A percentile compares a stretch with the other conserved stretches of the same genome.
phyloP scores from a whole-genome alignment of 2,797 vertebrate genomes.

The Notolabrus celidotus region DNA sequence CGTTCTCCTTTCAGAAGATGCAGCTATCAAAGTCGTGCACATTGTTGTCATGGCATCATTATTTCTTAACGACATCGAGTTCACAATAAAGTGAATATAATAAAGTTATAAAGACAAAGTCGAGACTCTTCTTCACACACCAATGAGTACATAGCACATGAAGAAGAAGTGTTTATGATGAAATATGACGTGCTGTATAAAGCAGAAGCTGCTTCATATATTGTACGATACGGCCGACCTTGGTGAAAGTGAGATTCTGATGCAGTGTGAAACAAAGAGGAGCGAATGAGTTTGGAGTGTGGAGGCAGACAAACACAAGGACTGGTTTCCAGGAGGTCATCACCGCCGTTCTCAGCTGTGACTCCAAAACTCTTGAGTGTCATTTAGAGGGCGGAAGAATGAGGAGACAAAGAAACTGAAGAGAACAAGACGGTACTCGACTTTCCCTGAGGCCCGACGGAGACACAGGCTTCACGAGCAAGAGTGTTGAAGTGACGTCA shows the following conservation, averaged over 20 bases:
- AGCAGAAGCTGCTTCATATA: constrained; percentile 26
- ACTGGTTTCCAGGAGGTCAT: constrained; percentile 21
- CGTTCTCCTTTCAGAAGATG: constrained; percentile 3
- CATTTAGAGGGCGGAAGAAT: constrained; percentile 37
- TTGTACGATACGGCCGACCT: constrained; percentile 45
- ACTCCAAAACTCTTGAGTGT: constrained; percentile 35
- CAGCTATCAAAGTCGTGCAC: constrained; percentile 2
- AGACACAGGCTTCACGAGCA: constrained; percentile 12
- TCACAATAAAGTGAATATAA: background rate
- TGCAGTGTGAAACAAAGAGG: too few relatives aligned
- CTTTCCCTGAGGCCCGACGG: constrained; percentile 51
- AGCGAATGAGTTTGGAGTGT: background rate
- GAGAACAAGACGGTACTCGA: constrained; percentile 12
- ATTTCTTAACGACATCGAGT: background rate
- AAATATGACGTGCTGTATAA: constrained; percentile 13
- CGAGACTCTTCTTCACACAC: background rate
- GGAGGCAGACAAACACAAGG: background rate
- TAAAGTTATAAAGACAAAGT: constrained; percentile 23
- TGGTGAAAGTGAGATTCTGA: constrained; percentile 50
- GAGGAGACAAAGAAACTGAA: constrained; percentile 23
- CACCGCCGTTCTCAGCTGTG: background rate
- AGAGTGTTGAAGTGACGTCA: constrained; percentile 24
- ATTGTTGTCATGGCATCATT: background rate
- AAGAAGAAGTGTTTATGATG: background rate
- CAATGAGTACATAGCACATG: background rate